A percentile compares a stretch with the other conserved stretches of the same genome.
Conservation (phyloP, 1,140 invertebrate species). For the Cotesia chilonis region DNA sequence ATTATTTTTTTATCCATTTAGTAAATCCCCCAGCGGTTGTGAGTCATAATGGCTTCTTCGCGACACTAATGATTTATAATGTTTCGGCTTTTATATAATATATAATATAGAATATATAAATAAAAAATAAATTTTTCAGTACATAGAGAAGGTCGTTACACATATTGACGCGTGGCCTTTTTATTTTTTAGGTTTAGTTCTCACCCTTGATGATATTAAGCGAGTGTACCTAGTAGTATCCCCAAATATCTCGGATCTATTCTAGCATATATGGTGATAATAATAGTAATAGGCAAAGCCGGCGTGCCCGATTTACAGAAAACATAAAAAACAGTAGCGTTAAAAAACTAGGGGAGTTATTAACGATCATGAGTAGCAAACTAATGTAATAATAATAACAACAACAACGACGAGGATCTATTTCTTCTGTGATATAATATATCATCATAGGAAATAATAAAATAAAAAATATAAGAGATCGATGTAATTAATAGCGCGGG, state of each 20-base stretch:
- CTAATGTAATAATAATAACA: too few species aligned
- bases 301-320: conserved; percentile 12
- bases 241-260: conserved; percentile 1
- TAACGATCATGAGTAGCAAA: background rate
- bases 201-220: conserved; percentile 48
- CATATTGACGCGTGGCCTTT: conserved; percentile 44
- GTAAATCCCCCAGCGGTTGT: conserved; percentile 24
- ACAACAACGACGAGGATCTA: background rate
- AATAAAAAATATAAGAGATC: conserved; percentile 47
- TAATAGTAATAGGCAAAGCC: too few species aligned
- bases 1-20: conserved; percentile 43
- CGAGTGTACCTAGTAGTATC: too few species aligned
- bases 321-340: conserved; percentile 20
- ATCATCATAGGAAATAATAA: too few species aligned
- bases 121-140: too few species aligned
- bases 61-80: conserved; percentile 60
- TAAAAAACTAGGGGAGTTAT: conserved; percentile 31
- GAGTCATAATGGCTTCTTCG: conserved; percentile 42
- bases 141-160: conserved; percentile 41
- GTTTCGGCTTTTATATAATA: conserved; percentile 61
- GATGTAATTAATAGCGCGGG: conserved; percentile 64
- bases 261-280: conserved; percentile 1
- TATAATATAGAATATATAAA: too few species aligned
- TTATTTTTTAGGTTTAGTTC: conserved; percentile 53
- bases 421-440: background rate